Conservation (phyloP, 2,888 invertebrate genomes). For the Megastigmus dorsalis region DNA sequence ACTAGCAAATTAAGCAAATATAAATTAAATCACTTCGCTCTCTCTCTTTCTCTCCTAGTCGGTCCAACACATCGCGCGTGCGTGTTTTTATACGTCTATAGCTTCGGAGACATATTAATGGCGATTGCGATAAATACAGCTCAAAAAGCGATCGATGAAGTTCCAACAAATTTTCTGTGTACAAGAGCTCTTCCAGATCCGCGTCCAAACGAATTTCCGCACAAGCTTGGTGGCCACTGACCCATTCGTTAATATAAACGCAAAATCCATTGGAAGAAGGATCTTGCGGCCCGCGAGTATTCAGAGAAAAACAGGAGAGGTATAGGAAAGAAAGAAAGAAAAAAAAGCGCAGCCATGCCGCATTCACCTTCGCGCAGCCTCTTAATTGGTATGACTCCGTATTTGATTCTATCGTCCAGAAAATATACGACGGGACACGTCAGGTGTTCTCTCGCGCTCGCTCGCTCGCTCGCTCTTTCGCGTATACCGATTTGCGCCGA, state of each 20-base stretch:
- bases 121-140: neutral
- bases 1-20: slow-evolving; percentile 46
- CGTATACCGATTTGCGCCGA: slow-evolving; percentile 39
- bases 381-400: slow-evolving; percentile 63
- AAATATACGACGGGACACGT: slow-evolving; percentile 59
- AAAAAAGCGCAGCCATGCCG: slow-evolving; percentile 20
- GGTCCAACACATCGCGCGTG: neutral
- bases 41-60: neutral
- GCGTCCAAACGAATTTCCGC: neutral
- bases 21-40: slow-evolving; percentile 46
- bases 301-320: neutral
- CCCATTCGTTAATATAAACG: neutral
- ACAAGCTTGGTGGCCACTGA: neutral
- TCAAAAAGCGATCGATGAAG: neutral
- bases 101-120: slow-evolving; percentile 6
- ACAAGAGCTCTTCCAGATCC: neutral
- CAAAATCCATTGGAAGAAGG: neutral
- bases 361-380: slow-evolving; percentile 44
- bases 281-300: no score
- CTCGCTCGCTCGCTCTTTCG: no score
- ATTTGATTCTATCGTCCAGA: slow-evolving; percentile 63
- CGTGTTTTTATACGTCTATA: neutral
- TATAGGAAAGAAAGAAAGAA: neutral
- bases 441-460: slow-evolving; percentile 28
- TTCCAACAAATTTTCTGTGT: neutral